Evolutionary conservation across 2,888 invertebrate genomes (phyloP).

Genomic region (Sturmia bella): DNA sequence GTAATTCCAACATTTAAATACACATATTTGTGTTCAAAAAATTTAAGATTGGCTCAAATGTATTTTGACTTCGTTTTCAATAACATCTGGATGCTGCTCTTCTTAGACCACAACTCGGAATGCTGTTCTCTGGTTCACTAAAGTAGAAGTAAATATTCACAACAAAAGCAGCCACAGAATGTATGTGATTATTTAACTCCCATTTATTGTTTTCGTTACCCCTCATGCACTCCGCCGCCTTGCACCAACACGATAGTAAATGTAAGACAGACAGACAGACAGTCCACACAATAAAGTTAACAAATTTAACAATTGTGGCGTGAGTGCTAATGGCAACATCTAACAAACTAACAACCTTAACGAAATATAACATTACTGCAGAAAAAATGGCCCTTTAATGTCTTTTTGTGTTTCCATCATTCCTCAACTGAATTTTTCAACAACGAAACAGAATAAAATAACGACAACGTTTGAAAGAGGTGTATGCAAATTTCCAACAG

Average conservation of each 20-base stretch:
- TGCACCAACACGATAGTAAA: neutral
- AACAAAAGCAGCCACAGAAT: neutral
- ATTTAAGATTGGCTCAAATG: no score
- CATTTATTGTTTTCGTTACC: no score
- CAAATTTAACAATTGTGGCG: conserved; percentile 27
- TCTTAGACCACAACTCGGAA: no score
- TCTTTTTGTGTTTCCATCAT: neutral
- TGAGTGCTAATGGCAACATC: conserved; percentile 34
- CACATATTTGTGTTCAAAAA: no score
- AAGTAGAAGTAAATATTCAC: no score
- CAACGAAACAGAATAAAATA: neutral
- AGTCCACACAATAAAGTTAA: conserved; percentile 11
- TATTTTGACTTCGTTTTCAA: no score
- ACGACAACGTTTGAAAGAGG: conserved; percentile 19
- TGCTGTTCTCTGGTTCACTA: no score
- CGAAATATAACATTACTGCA: conserved; percentile 15
- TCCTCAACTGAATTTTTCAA: conserved; percentile 3
- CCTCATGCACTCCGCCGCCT: neutral
- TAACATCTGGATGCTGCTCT: no score
- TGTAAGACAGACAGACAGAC: neutral
- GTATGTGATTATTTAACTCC: no score
- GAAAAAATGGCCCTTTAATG: conserved; percentile 15
- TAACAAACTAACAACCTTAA: conserved; percentile 21
- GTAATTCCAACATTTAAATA: no score
- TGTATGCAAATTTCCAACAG: conserved; percentile 48